A percentile compares a stretch with the other conserved stretches of the same genome.
Conservation (phyloP, 2,797 vertebrate species). For the Coregonus ussuriensis region DNA sequence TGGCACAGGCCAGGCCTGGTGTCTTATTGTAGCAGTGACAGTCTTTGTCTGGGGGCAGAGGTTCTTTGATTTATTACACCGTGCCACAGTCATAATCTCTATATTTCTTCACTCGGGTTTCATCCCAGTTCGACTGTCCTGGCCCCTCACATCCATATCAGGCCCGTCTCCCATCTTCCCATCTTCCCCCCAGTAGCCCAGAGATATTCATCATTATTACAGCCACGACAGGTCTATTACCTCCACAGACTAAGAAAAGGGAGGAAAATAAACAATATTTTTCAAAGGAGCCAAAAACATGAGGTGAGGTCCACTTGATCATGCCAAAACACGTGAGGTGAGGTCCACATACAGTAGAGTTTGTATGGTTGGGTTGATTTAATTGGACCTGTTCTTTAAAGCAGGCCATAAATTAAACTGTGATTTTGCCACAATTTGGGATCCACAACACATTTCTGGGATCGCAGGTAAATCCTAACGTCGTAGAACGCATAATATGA, state of each 20-base stretch:
- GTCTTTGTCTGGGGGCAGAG: conserved; percentile 31
- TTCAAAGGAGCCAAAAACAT: no score
- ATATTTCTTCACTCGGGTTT: conserved; percentile 55
- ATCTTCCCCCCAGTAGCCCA: conserved; percentile 52
- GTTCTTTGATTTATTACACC: conserved; percentile 64
- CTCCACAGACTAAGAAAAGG: conserved; percentile 71
- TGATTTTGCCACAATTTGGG: no score
- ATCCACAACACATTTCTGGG: no score
- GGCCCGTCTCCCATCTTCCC: conserved; percentile 53
- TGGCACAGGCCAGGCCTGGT: background rate
- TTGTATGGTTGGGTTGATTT: no score
- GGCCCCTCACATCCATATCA: conserved; percentile 56
- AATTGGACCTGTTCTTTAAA: no score
- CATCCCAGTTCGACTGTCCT: conserved; percentile 48
- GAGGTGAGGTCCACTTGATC: no score
- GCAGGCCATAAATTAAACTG: no score
- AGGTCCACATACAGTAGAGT: no score
- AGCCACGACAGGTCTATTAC: conserved; percentile 78
- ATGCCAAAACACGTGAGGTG: no score
- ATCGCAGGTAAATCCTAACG: no score
- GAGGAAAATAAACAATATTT: conserved; percentile 26
- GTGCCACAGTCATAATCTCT: conserved; percentile 54
- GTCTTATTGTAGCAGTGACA: conserved; percentile 35
- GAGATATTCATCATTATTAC: conserved; percentile 80
- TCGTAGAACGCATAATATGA: no score